Base-by-base conservation (phyloP, 2,113 vertebrate genomes). In the Miniopterus natalensis region DNA sequence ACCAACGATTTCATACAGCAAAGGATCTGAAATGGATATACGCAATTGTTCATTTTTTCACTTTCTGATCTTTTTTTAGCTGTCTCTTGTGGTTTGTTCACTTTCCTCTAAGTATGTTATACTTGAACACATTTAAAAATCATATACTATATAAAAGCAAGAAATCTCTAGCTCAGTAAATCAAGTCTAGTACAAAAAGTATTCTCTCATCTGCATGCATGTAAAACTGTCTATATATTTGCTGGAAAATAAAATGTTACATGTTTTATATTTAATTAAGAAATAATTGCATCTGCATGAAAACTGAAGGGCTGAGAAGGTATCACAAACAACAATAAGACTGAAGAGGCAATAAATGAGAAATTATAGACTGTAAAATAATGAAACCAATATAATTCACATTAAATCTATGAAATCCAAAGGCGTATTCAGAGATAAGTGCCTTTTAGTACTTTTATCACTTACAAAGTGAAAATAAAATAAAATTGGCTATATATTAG, bases 361-460 rank as follows among this genome's bases (percentile, higher is more conserved):
- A 53, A 29, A 74, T 55, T 74, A 74, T 55, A 73, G 36, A 74
- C 55, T 63, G 59, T 31, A 51, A 81, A 63, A 93, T 70, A 71
- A 80, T 51, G 74, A 79, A 80, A 87, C 17, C 51, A 81, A 73
- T 45, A 88, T 36, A 63, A 45, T 73, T 63, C 42, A 81, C n/a
- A 73, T 36, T 42, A 73, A 65, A n/a, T 63, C n/a, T 65, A 53
- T 63, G 42, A 88, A 93, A 71, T 87, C 9, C 14, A 29, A 83
- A 74, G 31, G 71, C 59, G 9, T 79, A 71, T 61, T 71, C 73
- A n/a, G 42, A 80, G 70, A n/a, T 80, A 88, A 21, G 73, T 88
- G 66, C 7, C 36, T 81, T 73, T 81, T 55, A 73, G 74, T 94
- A 81, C 71, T 88, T 93, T 70, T 73, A 74, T 83, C 17, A 83